A percentile compares a stretch with the other conserved stretches of the same genome.
Conservation (phyloP, 1,140 invertebrate genomes). For the Metaphire vulgaris region DNA sequence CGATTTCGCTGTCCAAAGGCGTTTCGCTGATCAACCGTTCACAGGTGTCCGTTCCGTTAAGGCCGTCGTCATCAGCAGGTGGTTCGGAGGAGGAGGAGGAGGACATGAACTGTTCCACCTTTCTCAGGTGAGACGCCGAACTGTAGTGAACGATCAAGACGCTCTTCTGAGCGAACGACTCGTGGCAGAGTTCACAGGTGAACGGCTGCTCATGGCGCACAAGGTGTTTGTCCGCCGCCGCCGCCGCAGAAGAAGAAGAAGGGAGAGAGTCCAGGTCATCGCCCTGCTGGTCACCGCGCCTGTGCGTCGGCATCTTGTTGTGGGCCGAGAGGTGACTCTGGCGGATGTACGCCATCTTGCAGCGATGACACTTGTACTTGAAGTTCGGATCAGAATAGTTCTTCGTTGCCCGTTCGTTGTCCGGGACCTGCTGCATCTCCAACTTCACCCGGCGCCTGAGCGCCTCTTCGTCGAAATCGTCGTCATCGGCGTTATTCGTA, state of each 20-base stretch:
- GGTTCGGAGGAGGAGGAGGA: too few species aligned
- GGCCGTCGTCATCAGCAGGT: too few species aligned
- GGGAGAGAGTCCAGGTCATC: too few species aligned
- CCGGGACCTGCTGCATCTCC: neutral
- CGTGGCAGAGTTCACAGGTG: slow-evolving; percentile 92
- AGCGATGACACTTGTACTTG: slow-evolving; percentile 89
- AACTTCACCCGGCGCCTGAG: neutral
- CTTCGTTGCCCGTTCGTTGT: neutral
- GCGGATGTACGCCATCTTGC: slow-evolving; percentile 83
- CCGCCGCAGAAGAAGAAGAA: too few species aligned
- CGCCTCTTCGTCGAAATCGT: slow-evolving; percentile 4
- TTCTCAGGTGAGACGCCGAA: slow-evolving; percentile 89
- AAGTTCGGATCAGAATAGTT: slow-evolving; percentile 67
- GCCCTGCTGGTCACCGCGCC: slow-evolving; percentile 82
- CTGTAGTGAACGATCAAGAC: slow-evolving; percentile 91
- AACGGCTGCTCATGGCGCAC: slow-evolving; percentile 86
- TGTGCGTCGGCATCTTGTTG: slow-evolving; percentile 82
- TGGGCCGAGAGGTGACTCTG: slow-evolving; percentile 84
- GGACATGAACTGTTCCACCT: slow-evolving; percentile 71
- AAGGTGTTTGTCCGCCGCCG: slow-evolving; percentile 90
- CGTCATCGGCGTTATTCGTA: neutral
- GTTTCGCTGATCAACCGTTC: too few species aligned
- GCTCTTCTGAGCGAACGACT: slow-evolving; percentile 93
- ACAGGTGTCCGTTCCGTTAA: too few species aligned
- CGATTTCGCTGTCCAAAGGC: too few species aligned